Base-by-base conservation (phyloP, 1,140 invertebrate genomes). In the Hormaphis cornu region DNA sequence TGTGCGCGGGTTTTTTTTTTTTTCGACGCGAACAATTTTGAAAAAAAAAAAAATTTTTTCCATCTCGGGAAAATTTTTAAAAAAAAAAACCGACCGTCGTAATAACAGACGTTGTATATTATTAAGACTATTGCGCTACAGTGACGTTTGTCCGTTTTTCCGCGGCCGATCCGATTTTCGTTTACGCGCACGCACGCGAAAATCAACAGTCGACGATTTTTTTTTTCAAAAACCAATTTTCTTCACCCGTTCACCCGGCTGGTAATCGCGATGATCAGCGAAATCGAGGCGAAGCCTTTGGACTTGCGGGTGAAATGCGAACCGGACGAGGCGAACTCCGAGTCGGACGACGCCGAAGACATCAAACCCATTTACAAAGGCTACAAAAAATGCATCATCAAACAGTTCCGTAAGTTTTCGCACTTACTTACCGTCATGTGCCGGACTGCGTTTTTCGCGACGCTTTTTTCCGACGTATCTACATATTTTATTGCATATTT, bases 331-430 rank as follows among this genome's bases (percentile, higher is more conserved):
- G 33, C 61, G 10, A 66, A 66, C 3, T 66, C 61, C 14, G 61
- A 66, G 24, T 66, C 61, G 30, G 61, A 66, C 28, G 61, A 66
- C 30, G 44, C 61, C 20, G 61, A 66, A 66, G 61, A 66, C 9
- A 66, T 66, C 18, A 66, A 66, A 14, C 61, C 61, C 6, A 50
- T 66, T 14, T 66, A 66, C 61, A 66, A 50, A 30, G 61, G 61
- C 24, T 66, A 66, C 61, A 66, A 66, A 35, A 66, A 66, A 66
- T 66, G 61, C 61, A 66, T 66, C n/a, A 66, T 66, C 44, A 66
- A 66, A 48, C 61, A 66, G 24, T 66, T 66, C 20, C 61, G 61
- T 66, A 66, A 66, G 61, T 66, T 37, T 58, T 40, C 0, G n/a
- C n/a, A n/a, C n/a, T n/a, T n/a, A n/a, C n/a, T n/a, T n/a, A n/a